phyloP scores from a whole-genome alignment of 2,797 vertebrate species.

The Atherinosoma microstoma region DNA sequence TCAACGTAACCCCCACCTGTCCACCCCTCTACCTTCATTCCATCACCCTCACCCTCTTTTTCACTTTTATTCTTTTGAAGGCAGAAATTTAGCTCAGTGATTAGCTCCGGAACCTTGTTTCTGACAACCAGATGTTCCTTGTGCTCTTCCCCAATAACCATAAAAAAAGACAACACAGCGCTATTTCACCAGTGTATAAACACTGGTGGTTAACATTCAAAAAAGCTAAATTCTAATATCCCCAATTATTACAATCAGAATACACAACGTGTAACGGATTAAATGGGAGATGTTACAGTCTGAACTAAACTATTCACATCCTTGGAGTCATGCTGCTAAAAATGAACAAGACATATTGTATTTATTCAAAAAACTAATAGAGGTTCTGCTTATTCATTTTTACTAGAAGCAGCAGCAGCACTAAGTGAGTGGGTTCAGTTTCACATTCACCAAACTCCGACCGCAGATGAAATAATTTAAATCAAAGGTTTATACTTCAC shows the following conservation, averaged over 20 bases:
- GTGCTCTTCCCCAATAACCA: background rate
- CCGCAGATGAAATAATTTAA: slow-evolving; percentile 25
- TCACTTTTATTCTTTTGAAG: background rate
- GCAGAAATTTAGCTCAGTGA: background rate
- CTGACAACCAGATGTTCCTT: too few relatives aligned
- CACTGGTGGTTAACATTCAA: background rate
- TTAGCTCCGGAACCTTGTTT: background rate
- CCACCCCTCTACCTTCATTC: background rate
- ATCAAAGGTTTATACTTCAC: slow-evolving; percentile 32
- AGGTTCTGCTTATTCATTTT: background rate
- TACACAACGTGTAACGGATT: background rate
- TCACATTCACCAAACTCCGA: slow-evolving; percentile 18
- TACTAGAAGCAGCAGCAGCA: slow-evolving; percentile 5
- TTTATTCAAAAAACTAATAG: background rate
- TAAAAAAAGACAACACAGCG: background rate
- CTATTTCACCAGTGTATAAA: background rate
- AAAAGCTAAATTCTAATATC: background rate
- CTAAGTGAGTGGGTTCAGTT: slow-evolving; percentile 19
- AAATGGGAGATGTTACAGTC: background rate
- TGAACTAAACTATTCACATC: background rate
- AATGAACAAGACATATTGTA: background rate
- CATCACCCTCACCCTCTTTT: background rate
- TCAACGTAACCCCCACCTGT: background rate
- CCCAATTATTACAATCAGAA: background rate
- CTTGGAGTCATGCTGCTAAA: background rate